A percentile compares a stretch with the other conserved stretches of the same genome.
phyloP scores from a whole-genome alignment of 2,888 invertebrate genomes.

The Cinara cedri region DNA sequence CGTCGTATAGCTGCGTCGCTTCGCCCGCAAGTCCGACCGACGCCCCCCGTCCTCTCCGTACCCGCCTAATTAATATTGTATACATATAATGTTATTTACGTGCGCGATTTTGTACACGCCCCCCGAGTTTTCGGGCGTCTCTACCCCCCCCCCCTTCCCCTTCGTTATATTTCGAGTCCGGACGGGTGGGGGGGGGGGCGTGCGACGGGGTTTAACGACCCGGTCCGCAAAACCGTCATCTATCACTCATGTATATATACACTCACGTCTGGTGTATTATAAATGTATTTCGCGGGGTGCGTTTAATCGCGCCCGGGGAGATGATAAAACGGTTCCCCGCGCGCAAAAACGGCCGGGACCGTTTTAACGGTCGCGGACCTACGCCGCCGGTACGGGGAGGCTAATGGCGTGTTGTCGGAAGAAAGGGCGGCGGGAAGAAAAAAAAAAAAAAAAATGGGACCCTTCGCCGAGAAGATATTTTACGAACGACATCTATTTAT shows the following conservation, averaged over 20 bases:
- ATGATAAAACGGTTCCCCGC: not conserved
- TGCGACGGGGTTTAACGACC: slow-evolving; percentile 35
- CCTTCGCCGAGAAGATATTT: not conserved
- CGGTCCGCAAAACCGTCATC: slow-evolving; percentile 28
- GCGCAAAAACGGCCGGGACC: too few relatives aligned
- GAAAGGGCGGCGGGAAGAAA: too few relatives aligned
- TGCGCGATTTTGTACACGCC: too few relatives aligned
- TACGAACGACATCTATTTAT: not conserved
- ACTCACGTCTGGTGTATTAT: slow-evolving; percentile 4
- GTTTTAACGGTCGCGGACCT: too few relatives aligned
- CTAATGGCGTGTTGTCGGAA: too few relatives aligned
- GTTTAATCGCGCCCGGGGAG: not conserved
- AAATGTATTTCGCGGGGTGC: not conserved
- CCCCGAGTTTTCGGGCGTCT: not conserved
- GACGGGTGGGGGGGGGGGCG: not conserved
- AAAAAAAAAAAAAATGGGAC: not conserved
- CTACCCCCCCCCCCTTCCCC: not conserved
- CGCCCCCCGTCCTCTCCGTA: too few relatives aligned
- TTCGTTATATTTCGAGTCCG: not conserved
- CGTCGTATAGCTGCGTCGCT: too few relatives aligned
- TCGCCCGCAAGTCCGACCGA: too few relatives aligned
- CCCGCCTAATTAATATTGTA: not conserved
- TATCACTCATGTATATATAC: slow-evolving; percentile 20
- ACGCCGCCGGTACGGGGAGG: too few relatives aligned
- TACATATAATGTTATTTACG: not conserved